Evolutionary conservation across 2,113 vertebrate species (phyloP), one percentile per base, ranked within the genome.

Genomic region (Notothenia rossii): DNA sequence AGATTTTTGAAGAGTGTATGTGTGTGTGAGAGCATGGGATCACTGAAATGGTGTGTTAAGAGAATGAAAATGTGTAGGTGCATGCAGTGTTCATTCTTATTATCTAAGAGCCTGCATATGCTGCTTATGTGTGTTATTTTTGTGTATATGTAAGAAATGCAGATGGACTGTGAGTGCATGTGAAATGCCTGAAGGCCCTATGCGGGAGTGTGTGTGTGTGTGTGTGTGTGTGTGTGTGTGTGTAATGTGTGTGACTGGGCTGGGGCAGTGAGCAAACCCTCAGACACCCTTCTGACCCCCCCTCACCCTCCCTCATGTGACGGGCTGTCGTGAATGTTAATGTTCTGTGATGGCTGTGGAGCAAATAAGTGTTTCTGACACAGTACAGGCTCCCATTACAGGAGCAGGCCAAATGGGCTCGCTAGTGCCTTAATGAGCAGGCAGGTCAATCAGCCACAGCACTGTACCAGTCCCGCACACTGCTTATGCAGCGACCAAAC

Each of bases 291-390:
- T 48, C 88, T 81, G 82, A 90, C 91, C 89, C 85, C 86, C 87
- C 89, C 93, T 86, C 90, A 15, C 69, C 90, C 90, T 87, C 91
- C 86, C 90, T 85, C 90, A 69, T 91, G 92, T 96, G 96, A 96
- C 89, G 86, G 94, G 92, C 93, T 94, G 95, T 95, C 93, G 94
- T 94, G 95, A 95, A 94, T 96, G 95, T 95, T 96, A 95, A 96
- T 96, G 94, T 93, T 94, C 94, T 95, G 95, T 96, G 96, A 96
- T 95, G 94, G 95, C 94, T 95, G 93, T 93, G 94, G 94, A 96
- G 95, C 95, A 96, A 94, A 96, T 94, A 95, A 95, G 95, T 96
- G 95, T 96, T 96, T 94, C 95, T 95, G 96, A 96, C 95, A 95
- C 88, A 91, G 94, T 89, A 91, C 95, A 96, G 94, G 93, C 92